Evolutionary conservation across 2,888 invertebrate species (phyloP).

Genomic region (Spisula solida): DNA sequence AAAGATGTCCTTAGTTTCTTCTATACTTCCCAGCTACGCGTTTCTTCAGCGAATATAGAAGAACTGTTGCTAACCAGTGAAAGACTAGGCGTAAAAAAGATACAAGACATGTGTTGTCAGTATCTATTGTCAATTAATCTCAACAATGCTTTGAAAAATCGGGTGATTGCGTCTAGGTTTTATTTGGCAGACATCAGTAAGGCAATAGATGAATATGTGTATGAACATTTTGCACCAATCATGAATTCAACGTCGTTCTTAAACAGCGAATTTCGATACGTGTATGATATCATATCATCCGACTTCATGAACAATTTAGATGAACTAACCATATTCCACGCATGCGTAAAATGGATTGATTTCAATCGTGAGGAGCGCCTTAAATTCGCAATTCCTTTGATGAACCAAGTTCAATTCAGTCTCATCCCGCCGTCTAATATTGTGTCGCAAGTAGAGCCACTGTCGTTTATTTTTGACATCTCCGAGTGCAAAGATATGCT

Average conservation of each 20-base stretch:
- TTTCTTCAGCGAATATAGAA: slow-evolving; percentile 75
- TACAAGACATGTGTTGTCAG: slow-evolving; percentile 70
- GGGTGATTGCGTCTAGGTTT: slow-evolving; percentile 74
- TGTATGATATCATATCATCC: slow-evolving; percentile 74
- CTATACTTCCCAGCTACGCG: slow-evolving; percentile 76
- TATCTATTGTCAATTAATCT: slow-evolving; percentile 70
- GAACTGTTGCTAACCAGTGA: slow-evolving; percentile 74
- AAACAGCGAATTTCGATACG: slow-evolving; percentile 62
- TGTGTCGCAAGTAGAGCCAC: slow-evolving; percentile 77
- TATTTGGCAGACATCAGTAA: slow-evolving; percentile 71
- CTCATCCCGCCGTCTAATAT: slow-evolving; percentile 79
- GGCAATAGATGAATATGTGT: slow-evolving; percentile 70
- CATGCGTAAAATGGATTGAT: slow-evolving; percentile 80
- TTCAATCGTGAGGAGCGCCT: slow-evolving; percentile 74
- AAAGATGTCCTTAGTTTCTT: slow-evolving; percentile 76
- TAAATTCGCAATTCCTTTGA: slow-evolving; percentile 71
- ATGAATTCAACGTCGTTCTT: slow-evolving; percentile 73
- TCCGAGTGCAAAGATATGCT: slow-evolving; percentile 77
- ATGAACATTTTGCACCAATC: slow-evolving; percentile 72
- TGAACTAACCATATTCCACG: slow-evolving; percentile 80
- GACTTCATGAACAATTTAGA: slow-evolving; percentile 70
- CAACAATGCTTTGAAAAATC: slow-evolving; percentile 71
- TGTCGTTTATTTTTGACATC: slow-evolving; percentile 71
- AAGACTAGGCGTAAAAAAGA: slow-evolving; percentile 72
- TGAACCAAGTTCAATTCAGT: slow-evolving; percentile 76